Evolutionary conservation across 2,113 vertebrate species (phyloP), one percentile per base, ranked within the genome.

Genomic region (Holacanthus passer): DNA sequence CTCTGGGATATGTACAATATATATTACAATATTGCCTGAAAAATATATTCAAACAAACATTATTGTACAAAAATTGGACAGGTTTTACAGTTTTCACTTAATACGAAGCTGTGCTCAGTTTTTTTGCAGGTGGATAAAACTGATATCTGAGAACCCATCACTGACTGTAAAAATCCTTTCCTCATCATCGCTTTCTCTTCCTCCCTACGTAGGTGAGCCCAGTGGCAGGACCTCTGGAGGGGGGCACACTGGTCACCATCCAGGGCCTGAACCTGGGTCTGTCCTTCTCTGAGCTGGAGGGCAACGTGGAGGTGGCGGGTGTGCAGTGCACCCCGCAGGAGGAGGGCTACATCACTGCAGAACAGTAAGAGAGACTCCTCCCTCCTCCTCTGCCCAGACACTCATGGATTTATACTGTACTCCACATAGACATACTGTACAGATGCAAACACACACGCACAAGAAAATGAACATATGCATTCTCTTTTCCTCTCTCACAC

Each of bases 201-300:
- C 27, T 76, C 83, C 20, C 6, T 41, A 1, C 76, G 2, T 65
- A 99, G 98, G 97, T 99, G 88, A 95, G 96, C 87, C 98, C 98
- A 0, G 94, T 97, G 81, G 96, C 98, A 0, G 98, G 98, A 7
- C 98, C 98, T 11, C 94, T 96, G 0, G 97, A 98, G 84, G 98
- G 98, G 60, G 98, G 98, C 5, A 99, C 98, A 0, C 94, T 96
- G 72, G 97, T 99, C 87, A 99, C 98, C 58, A 98, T 99, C 91
- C 97, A 96, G 0, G 98, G 98, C 0, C 93, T 97, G 63, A 99
- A 99, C 94, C 94, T 99, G 84, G 98, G 98, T 39, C 93, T 99
- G 91, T 96, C 97, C 72, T 97, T 99, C 93, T 96, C 96, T 0
- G 98, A 99, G 95, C 96, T 99, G 43, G 95, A 96, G 39, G 96